Percentiles rank a stretch among this genome's conserved stretches.
phyloP scores from a whole-genome alignment of 2,113 vertebrate species.

The Reinhardtius hippoglossoides region DNA sequence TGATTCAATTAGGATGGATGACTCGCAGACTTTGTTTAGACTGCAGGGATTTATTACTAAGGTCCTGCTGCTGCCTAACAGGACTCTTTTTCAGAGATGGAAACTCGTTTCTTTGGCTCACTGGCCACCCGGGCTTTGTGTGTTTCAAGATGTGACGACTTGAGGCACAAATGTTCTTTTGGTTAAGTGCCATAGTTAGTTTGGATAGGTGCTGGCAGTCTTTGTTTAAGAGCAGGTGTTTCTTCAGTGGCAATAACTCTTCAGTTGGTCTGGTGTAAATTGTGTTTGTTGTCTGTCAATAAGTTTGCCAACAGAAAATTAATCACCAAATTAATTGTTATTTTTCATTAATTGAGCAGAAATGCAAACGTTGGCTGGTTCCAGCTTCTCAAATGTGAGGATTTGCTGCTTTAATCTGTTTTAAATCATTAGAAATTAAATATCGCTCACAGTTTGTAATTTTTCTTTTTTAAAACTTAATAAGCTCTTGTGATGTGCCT shows the following conservation, averaged over 20 bases:
- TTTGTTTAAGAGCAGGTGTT: slow-evolving; percentile 7
- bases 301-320: no score
- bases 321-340: no score
- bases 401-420: not conserved
- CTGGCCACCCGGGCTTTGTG: not conserved
- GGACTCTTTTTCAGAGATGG: slow-evolving; percentile 25
- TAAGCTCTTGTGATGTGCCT: no score
- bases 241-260: not conserved
- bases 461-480: no score
- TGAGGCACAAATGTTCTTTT: not conserved
- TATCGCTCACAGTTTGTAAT: no score
- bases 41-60: slow-evolving; percentile 45
- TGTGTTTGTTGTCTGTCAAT: not conserved
- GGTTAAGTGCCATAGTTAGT: slow-evolving; percentile 22
- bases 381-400: not conserved
- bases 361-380: not conserved
- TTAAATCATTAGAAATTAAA: no score
- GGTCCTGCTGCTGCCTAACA: slow-evolving; percentile 23
- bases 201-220: not conserved
- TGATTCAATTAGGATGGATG: slow-evolving; percentile 64
- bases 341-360: not conserved
- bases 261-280: no score
- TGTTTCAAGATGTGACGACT: not conserved
- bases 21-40: slow-evolving; percentile 52
- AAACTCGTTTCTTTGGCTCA: slow-evolving; percentile 1